Conservation (phyloP, 2,797 vertebrate genomes). For the Syngnathus acus region DNA sequence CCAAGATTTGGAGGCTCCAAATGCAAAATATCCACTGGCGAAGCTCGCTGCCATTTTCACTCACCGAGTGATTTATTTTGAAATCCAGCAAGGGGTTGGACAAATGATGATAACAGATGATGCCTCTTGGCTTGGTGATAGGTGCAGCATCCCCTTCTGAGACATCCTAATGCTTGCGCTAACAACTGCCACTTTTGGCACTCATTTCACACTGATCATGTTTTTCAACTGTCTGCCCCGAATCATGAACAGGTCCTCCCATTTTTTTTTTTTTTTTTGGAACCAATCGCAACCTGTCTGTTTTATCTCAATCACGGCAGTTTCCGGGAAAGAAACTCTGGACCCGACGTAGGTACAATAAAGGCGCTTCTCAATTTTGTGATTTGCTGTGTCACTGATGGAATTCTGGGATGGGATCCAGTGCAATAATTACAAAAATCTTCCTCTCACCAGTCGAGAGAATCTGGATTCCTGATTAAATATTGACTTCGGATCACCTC, state of each 20-base stretch:
- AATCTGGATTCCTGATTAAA: conserved; percentile 60
- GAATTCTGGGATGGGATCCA: conserved; percentile 36
- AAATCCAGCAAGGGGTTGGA: neutral
- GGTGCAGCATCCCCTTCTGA: neutral
- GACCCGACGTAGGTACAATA: conserved; percentile 45
- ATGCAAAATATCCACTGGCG: neutral
- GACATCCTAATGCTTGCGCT: neutral
- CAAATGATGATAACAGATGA: neutral
- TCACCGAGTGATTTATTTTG: neutral
- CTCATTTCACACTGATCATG: conserved; percentile 13
- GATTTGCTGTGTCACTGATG: conserved; percentile 47
- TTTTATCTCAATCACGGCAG: conserved; percentile 14
- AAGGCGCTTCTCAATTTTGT: conserved; percentile 32
- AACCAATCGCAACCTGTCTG: conserved; percentile 32
- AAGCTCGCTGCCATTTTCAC: neutral
- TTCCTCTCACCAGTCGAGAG: conserved; percentile 37
- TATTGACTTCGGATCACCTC: conserved; percentile 65
- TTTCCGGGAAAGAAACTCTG: conserved; percentile 20
- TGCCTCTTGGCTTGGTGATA: neutral
- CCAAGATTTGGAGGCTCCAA: too few relatives aligned
- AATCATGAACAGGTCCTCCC: conserved; percentile 14
- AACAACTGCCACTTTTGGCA: neutral
- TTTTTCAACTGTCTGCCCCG: conserved; percentile 7
- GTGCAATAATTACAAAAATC: conserved; percentile 52
- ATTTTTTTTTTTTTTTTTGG: conserved; percentile 13